A percentile compares a stretch with the other conserved stretches of the same genome.
phyloP scores from a whole-genome alignment of 2,888 invertebrate genomes.

The Dastarcus helophoroides region DNA sequence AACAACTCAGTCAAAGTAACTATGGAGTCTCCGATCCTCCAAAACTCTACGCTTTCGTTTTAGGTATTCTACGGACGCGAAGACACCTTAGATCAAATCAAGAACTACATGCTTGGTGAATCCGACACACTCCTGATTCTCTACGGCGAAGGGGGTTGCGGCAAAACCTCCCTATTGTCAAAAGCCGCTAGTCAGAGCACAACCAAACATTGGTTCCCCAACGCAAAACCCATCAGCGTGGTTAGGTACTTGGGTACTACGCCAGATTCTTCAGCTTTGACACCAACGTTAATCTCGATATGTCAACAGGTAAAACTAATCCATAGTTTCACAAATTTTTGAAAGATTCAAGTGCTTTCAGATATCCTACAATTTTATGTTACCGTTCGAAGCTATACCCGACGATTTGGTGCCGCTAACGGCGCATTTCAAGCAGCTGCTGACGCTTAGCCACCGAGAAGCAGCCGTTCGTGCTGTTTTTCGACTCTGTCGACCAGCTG shows the following conservation, averaged over 20 bases:
- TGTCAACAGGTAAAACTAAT: constrained; percentile 69
- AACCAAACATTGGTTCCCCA: constrained; percentile 59
- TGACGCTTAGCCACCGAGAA: constrained; percentile 70
- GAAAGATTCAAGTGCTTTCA: constrained; percentile 32
- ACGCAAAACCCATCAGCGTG: constrained; percentile 71
- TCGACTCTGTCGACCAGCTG: constrained; percentile 95
- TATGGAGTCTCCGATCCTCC: too few relatives aligned
- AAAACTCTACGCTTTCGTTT: constrained; percentile 4
- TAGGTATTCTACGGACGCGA: constrained; percentile 87
- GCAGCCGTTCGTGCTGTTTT: constrained; percentile 79
- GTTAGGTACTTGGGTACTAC: constrained; percentile 93
- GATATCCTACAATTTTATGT: constrained; percentile 85
- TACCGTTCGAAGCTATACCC: constrained; percentile 88
- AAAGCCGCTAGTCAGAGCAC: constrained; percentile 76
- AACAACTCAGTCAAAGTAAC: constrained; percentile 79
- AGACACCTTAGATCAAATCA: constrained; percentile 68
- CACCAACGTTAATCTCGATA: constrained; percentile 87
- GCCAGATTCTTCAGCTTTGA: constrained; percentile 89
- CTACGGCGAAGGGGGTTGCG: constrained; percentile 94
- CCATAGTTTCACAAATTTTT: constrained; percentile 1
- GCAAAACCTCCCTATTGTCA: constrained; percentile 90
- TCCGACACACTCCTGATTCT: constrained; percentile 83
- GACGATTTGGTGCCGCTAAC: constrained; percentile 93
- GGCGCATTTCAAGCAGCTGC: constrained; percentile 88
- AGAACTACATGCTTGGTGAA: constrained; percentile 70